A percentile compares a stretch with the other conserved stretches of the same genome.
These are phyloP conservation scores for Grallaria varia DNA, from an alignment of 2,113 vertebrate genomes.

Conservation along the genomic window DNA sequence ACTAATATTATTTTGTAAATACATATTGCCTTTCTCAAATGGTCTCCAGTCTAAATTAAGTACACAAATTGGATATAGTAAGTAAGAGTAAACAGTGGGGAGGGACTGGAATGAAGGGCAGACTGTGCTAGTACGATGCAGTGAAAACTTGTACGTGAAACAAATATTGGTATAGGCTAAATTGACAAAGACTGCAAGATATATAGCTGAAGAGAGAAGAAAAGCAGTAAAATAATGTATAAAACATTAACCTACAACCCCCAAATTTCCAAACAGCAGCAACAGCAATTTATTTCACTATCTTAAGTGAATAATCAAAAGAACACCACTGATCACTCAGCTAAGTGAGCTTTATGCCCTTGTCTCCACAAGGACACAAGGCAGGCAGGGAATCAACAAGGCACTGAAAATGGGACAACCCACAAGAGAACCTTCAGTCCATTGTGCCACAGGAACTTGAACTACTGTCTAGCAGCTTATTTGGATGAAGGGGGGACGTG, in stretches of 20 bases:
- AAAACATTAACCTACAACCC: constrained; percentile 9
- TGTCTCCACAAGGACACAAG: background rate
- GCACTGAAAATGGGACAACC: background rate
- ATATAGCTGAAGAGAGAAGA: background rate
- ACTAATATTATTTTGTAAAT: background rate
- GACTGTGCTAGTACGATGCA: background rate
- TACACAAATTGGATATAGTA: background rate
- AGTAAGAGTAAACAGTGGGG: background rate
- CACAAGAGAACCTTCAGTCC: background rate
- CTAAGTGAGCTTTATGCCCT: background rate
- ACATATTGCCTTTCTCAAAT: background rate
- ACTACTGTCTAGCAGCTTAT: background rate
- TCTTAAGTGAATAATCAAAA: background rate
- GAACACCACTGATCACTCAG: background rate
- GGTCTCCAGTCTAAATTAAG: background rate
- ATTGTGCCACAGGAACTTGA: background rate
- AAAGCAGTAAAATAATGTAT: background rate
- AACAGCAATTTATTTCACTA: constrained; percentile 11
- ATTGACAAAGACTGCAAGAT: background rate
- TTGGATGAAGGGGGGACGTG: background rate
- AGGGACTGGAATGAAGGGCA: background rate
- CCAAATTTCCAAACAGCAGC: background rate
- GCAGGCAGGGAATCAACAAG: background rate
- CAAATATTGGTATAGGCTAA: constrained; percentile 1
- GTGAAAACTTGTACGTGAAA: background rate